Base-by-base conservation (phyloP, 2,888 invertebrate genomes). In the Trichacis sp. region DNA sequence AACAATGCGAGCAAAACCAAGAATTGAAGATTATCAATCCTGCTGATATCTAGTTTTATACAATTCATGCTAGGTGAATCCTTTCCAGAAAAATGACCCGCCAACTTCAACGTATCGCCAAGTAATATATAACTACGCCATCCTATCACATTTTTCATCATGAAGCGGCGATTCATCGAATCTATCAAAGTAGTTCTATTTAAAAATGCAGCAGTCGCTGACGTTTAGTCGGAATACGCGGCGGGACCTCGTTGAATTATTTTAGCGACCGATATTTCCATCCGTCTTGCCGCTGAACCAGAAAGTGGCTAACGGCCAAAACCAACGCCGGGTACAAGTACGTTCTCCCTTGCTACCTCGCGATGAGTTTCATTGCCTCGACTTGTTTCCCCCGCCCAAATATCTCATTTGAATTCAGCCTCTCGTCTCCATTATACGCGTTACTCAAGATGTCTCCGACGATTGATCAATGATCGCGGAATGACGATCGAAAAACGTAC, bases 201-300 rank as follows among this genome's bases (percentile, higher is more conserved):
- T 73, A 73, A 76, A 75, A 73, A 61, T 71, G 71, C 71, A 72
- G 72, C 74, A 64, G 68, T 42, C 42, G 71, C 63, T 64, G 68
- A 61, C 65, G 69, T 72, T 72, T 71, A 50, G 67, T 64, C 53
- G 62, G 57, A 55, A 64, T 46, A 62, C 58, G 62, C 48, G 70
- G 72, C 69, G 75, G 72, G 70, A 69, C 72, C 71, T 72, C 74
- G 79, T 79, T 77, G 76, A 83, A 81, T 83, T 83, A 83, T 83
- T 83, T 83, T 81, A 81, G 81, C 82, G 77, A 76, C 79, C 82
- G 82, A 83, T 83, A 83, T 83, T 83, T 83, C 81, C 79, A 83
- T 83, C 82, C 80, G 76, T 79, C 72, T 77, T 71, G 73, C 74
- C 72, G 75, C 74, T 77, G 73, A 76, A 78, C 77, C 72, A 63